Evolutionary conservation across 2,113 vertebrate species (phyloP), one percentile per base, ranked within the genome.

Genomic region (Gobius niger): DNA sequence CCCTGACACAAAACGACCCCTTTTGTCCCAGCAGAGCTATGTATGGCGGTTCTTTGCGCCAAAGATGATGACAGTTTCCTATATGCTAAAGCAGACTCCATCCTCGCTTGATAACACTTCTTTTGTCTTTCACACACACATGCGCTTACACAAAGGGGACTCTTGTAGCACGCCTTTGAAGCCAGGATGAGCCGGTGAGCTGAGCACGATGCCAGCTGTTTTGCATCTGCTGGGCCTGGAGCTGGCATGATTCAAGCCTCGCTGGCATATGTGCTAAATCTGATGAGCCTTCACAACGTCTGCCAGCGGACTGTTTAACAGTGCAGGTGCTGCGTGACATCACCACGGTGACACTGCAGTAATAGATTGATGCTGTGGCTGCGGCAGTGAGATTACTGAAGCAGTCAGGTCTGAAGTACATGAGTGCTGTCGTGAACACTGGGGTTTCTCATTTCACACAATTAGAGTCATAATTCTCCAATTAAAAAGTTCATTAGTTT

Each of bases 201-300:
- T 9, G 49, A 84, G 65, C 70, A 68, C 71, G 75, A 47, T 82
- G 84, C 85, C 88, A 90, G 89, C 87, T 90, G 88, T 87, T 90
- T 82, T 86, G 82, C 81, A 87, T 87, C 85, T 87, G 85, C 82
- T 44, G 59, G 75, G 85, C 82, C 87, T 74, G 87, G 40, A 76
- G 67, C 83, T 87, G 86, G 85, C 87, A 72, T 65, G 69, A 75
- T 67, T 47, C 44, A 10, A 67, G 73, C 73, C 67, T 61, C 59
- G 67, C 73, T 66, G 82, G 80, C 85, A 71, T 77, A 84, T 73
- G 71, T 56, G 71, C 76, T 85, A 68, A 83, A 86, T 82, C 81
- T 74, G 83, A 89, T 87, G 82, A 59, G 72, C 51, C 73, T 77
- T 75, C 71, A 73, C 72, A 74, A 47, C 9, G 77, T 41, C 34